phyloP scores from a whole-genome alignment of 2,888 invertebrate genomes.

The Loripinus fragilis region DNA sequence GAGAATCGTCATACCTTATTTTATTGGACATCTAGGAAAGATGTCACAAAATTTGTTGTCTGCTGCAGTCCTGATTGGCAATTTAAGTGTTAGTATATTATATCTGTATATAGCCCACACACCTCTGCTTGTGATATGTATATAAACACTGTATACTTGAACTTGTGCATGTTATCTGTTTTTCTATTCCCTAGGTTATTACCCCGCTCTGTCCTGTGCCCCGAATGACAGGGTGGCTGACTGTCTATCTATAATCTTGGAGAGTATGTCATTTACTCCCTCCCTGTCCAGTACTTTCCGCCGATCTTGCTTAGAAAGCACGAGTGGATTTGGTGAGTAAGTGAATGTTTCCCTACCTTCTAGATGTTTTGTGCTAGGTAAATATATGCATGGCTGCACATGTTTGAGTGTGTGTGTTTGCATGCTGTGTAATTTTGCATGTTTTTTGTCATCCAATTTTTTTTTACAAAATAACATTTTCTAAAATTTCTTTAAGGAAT shows the following conservation, averaged over 20 bases:
- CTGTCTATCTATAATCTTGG: constrained; percentile 86
- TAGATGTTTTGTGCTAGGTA: not conserved
- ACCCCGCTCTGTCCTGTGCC: constrained; percentile 88
- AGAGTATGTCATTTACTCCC: constrained; percentile 80
- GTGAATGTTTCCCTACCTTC: constrained; percentile 29
- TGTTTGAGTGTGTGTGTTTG: constrained; percentile 2
- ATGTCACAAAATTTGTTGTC: too few relatives aligned
- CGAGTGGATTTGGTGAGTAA: constrained; percentile 69
- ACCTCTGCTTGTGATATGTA: too few relatives aligned
- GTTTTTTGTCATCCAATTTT: too few relatives aligned
- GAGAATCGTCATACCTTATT: too few relatives aligned
- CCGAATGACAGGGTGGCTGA: constrained; percentile 87
- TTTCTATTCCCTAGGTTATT: constrained; percentile 83
- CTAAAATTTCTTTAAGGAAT: too few relatives aligned
- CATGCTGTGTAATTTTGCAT: too few relatives aligned
- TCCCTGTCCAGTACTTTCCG: constrained; percentile 72
- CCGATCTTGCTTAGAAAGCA: constrained; percentile 63
- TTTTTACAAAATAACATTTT: too few relatives aligned
- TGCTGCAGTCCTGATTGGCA: too few relatives aligned
- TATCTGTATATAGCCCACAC: too few relatives aligned
- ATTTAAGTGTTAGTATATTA: too few relatives aligned
- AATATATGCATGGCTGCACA: not conserved
- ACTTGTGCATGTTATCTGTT: not conserved
- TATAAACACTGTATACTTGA: too few relatives aligned
- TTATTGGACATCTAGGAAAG: too few relatives aligned